These are phyloP conservation scores for Dynastes hyllus DNA, from an alignment of 2,888 invertebrate genomes.

Conservation along the genomic window DNA sequence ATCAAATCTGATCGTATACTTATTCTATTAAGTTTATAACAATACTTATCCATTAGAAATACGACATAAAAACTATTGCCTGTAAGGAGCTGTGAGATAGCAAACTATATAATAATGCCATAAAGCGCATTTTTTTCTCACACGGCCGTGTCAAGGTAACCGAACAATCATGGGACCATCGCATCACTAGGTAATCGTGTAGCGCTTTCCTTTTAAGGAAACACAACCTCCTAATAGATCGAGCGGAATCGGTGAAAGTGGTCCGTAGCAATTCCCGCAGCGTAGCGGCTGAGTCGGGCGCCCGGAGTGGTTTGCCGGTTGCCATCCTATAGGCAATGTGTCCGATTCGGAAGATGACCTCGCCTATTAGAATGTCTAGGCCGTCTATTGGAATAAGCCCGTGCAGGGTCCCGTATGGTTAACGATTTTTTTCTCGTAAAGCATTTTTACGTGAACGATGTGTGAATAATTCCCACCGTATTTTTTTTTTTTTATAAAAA, in stretches of 20 bases:
- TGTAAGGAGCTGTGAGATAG: not conserved
- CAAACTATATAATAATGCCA: not conserved
- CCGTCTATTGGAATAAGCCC: too few species aligned
- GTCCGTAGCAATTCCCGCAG: not conserved
- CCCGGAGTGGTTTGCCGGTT: too few species aligned
- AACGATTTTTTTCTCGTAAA: too few species aligned
- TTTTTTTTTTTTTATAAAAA: too few species aligned
- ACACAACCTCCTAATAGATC: slow-evolving; percentile 19
- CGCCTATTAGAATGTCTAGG: not conserved
- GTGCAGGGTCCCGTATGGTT: too few species aligned
- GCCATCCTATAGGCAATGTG: not conserved
- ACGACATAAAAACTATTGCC: too few species aligned
- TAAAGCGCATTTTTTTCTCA: slow-evolving; percentile 19
- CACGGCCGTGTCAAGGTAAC: slow-evolving; percentile 21
- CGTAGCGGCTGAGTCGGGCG: too few species aligned
- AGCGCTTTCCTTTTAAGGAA: slow-evolving; percentile 27
- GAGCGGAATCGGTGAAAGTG: slow-evolving; percentile 29
- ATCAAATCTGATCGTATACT: too few species aligned
- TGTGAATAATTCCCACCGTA: too few species aligned
- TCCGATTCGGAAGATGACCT: slow-evolving; percentile 22
- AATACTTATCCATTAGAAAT: too few species aligned
- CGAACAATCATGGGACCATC: slow-evolving; percentile 20
- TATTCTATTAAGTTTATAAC: too few species aligned
- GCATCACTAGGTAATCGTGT: not conserved
- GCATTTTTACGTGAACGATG: too few species aligned